Base-by-base conservation (phyloP, 2,113 vertebrate species). In the Aphyosemion australe region DNA sequence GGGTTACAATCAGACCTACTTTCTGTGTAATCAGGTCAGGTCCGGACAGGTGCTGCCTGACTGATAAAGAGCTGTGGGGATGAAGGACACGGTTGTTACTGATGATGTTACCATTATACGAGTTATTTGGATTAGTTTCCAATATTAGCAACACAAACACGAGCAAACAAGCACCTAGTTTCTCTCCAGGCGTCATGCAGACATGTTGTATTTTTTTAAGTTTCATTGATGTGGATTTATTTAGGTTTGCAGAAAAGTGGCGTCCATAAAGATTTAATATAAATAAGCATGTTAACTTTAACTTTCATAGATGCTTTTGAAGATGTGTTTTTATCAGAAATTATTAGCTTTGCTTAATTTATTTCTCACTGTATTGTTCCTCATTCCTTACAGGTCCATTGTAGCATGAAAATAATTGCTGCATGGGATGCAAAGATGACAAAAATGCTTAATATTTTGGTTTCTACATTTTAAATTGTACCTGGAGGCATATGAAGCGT, bases 1-100 rank as follows among this genome's bases (percentile, higher is more conserved):
- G 67, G 64, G 75, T 79, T 80, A 65, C 79, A 86, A 63, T 77
- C 77, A 88, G 88, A 86, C 82, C 87, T 83, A 88, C 87, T 90
- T 89, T 31, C 55, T 41, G 60, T 13, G 77, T 74, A 88, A 87
- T 80, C 76, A 87, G 89, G 89, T 89, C 89, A 89, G 52, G 69
- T 65, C 73, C 54, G 53, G 82, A 88, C 87, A 90, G 87, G 88
- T 88, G 85, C 55, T 74, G 55, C 69, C 70, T 69, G 77, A 83
- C 88, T 88, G 87, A 89, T 88, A 89, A 87, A 85, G 74, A 76
- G 85, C 72, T 57, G 52, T 16, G 56, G 56, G 73, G 74, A 78
- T 64, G 37, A 69, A 84, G 69, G 78, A 39, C 68, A 78, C 46
- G 68, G 69, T 68, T 78, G 77, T 80, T 66, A 75, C 52, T 21